phyloP scores from a whole-genome alignment of 2,113 vertebrate species.

The Pseudonaja textilis region DNA sequence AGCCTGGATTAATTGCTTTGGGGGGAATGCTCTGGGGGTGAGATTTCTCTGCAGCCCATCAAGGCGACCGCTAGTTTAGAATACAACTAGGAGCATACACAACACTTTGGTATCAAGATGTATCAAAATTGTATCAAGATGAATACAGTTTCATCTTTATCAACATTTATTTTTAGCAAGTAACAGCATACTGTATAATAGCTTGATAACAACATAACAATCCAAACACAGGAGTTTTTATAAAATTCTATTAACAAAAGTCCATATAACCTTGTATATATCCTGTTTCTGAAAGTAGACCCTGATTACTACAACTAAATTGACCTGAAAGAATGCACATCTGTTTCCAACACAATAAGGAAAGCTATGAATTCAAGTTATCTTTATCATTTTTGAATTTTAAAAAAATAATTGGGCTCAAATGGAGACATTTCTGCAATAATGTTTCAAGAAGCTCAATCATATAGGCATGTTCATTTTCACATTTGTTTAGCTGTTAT shows the following conservation, averaged over 20 bases:
- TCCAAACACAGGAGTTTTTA: not conserved
- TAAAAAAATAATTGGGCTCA: not conserved
- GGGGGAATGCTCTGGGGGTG: too few relatives aligned
- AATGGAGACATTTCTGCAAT: not conserved
- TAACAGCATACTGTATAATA: not conserved
- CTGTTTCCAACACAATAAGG: not conserved
- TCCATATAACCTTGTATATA: not conserved
- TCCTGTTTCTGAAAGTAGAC: not conserved
- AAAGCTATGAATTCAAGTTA: not conserved
- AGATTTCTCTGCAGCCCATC: too few relatives aligned
- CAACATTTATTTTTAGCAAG: not conserved
- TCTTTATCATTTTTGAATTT: not conserved
- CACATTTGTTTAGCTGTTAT: not conserved
- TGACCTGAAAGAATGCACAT: not conserved
- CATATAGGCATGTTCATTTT: not conserved
- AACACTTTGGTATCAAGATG: not conserved
- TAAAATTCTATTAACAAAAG: not conserved
- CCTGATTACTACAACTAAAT: not conserved
- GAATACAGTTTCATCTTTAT: not conserved
- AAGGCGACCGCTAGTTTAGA: too few relatives aligned
- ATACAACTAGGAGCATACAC: not conserved
- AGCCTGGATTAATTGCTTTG: too few relatives aligned
- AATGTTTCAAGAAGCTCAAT: not conserved
- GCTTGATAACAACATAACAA: not conserved
- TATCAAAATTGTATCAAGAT: not conserved